These are phyloP conservation scores for Laticauda laticaudata DNA, from an alignment of 2,113 vertebrate genomes.

Conservation along the genomic window DNA sequence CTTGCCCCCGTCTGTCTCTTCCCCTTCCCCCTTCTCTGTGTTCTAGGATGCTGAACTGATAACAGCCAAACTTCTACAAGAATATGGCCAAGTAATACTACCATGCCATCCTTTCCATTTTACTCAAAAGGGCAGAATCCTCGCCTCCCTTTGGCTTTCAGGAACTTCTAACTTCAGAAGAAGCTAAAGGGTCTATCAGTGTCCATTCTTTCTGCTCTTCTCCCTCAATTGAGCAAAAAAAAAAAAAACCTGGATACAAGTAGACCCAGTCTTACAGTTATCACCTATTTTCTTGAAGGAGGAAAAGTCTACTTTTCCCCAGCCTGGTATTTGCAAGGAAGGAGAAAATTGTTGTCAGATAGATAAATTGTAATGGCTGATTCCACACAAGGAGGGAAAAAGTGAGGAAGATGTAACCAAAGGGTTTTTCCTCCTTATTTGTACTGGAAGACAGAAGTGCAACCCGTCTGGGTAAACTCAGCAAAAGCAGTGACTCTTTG, in stretches of 20 bases:
- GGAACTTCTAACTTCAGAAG: not conserved
- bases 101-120: not conserved
- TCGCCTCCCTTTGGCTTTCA: not conserved
- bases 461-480: not conserved
- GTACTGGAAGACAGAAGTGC: not conserved
- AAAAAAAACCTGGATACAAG: not conserved
- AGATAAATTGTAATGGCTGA: not conserved
- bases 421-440: not conserved
- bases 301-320: not conserved
- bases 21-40: conserved; percentile 20
- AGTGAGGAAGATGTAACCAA: not conserved
- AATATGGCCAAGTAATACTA: conserved; percentile 65
- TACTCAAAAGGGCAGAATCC: not conserved
- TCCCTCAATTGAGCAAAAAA: not conserved
- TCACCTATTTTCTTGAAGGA: not conserved
- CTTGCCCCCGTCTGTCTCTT: conserved; percentile 1
- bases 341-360: not conserved
- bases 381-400: not conserved
- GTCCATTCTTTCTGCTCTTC: not conserved
- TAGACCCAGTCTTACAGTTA: not conserved
- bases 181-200: not conserved
- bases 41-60: conserved; percentile 67
- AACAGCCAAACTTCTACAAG: conserved; percentile 66
- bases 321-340: not conserved
- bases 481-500: not conserved